Conservation (phyloP, 2,113 vertebrate genomes). For the Carassius carassius region DNA sequence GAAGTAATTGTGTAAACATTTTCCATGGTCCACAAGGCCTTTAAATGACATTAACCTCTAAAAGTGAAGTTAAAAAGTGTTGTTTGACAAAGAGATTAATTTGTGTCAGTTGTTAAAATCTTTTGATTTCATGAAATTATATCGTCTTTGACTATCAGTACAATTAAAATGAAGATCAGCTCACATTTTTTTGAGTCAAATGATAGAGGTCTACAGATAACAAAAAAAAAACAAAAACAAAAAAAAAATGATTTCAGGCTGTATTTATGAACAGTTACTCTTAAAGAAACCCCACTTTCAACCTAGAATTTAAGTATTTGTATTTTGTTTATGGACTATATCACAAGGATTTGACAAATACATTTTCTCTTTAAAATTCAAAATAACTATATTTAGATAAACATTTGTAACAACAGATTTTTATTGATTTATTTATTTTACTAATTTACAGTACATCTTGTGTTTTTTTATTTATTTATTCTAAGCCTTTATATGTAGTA, state of each 20-base stretch:
- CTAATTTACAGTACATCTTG: neutral
- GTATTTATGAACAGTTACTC: neutral
- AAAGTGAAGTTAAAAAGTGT: neutral
- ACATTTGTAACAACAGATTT: conserved; percentile 10
- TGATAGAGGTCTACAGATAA: neutral
- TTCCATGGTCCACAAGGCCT: too few relatives aligned
- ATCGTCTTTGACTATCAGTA: neutral
- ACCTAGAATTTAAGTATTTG: neutral
- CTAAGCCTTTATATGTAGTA: neutral
- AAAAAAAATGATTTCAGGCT: too few relatives aligned
- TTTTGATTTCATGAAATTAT: neutral
- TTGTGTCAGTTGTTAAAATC: neutral
- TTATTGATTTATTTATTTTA: neutral
- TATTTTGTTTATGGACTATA: neutral
- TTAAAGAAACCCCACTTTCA: neutral
- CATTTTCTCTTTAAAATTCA: neutral
- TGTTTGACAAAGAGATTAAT: neutral
- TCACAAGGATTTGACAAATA: neutral
- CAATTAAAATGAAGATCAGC: neutral
- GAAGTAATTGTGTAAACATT: neutral
- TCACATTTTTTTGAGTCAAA: neutral
- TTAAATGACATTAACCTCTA: neutral
- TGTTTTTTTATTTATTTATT: neutral
- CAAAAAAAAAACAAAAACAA: too few relatives aligned
- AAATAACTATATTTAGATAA: conserved; percentile 1